These are phyloP conservation scores for Synanthedon formicaeformis DNA, from an alignment of 2,888 invertebrate genomes.

Conservation along the genomic window DNA sequence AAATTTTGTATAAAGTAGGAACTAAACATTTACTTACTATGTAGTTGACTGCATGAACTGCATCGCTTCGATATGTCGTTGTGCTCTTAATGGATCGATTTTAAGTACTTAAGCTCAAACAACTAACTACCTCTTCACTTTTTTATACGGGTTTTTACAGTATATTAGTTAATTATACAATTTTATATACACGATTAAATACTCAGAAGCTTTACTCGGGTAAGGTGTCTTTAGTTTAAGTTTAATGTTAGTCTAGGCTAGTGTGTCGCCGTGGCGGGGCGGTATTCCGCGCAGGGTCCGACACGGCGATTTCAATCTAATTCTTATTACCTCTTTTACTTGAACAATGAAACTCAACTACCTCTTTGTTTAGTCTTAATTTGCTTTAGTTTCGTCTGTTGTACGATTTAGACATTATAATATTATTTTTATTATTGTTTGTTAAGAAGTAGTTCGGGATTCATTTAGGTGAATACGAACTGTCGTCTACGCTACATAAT, in stretches of 20 bases:
- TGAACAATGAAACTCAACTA: slow-evolving; percentile 51
- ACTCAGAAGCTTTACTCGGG: slow-evolving; percentile 70
- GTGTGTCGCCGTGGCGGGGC: slow-evolving; percentile 47
- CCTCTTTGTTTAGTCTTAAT: slow-evolving; percentile 66
- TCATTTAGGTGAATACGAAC: slow-evolving; percentile 26
- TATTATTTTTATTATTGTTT: slow-evolving; percentile 65
- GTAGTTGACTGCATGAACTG: slow-evolving; percentile 11
- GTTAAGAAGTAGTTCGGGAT: slow-evolving; percentile 46
- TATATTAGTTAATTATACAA: slow-evolving; percentile 68
- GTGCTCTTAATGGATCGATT: slow-evolving; percentile 56
- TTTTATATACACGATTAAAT: slow-evolving; percentile 67
- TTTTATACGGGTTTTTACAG: slow-evolving; percentile 69
- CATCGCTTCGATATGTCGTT: slow-evolving; percentile 34
- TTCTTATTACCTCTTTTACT: slow-evolving; percentile 24
- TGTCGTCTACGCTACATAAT: slow-evolving; percentile 51
- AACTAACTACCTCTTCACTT: slow-evolving; percentile 69
- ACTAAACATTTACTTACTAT: background rate
- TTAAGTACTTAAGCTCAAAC: slow-evolving; percentile 69
- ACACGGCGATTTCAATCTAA: slow-evolving; percentile 35
- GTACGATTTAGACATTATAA: slow-evolving; percentile 48
- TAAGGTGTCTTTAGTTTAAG: slow-evolving; percentile 57
- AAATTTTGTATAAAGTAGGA: background rate
- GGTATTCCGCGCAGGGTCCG: slow-evolving; percentile 62
- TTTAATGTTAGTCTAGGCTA: slow-evolving; percentile 36
- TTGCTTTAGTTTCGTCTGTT: slow-evolving; percentile 53